Evolutionary conservation across 2,797 vertebrate species (phyloP).

Genomic region (Harpagifer antarcticus): DNA sequence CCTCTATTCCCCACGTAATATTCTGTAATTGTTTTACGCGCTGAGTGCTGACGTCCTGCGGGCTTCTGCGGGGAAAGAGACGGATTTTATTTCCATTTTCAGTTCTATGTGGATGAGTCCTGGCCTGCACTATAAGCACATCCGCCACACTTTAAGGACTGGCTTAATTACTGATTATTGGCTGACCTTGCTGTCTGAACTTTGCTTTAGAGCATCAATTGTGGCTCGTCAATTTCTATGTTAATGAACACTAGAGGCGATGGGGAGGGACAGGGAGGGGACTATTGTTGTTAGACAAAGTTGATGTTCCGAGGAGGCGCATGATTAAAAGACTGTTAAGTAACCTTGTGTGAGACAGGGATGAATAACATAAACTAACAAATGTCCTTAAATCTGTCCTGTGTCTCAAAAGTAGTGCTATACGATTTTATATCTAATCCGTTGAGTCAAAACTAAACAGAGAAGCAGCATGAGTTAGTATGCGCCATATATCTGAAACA

Average conservation of each 20-base stretch:
- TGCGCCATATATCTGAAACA: too few relatives aligned
- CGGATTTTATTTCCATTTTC: conserved; percentile 76
- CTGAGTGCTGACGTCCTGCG: conserved; percentile 63
- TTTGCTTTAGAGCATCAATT: conserved; percentile 81
- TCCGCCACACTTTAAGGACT: conserved; percentile 71
- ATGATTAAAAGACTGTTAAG: conserved; percentile 60
- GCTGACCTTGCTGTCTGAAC: conserved; percentile 82
- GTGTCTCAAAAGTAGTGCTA: background rate
- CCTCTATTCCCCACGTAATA: conserved; percentile 37
- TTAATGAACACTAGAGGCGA: conserved; percentile 79
- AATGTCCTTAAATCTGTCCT: conserved; percentile 10
- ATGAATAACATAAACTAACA: conserved; percentile 16
- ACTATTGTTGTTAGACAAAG: conserved; percentile 72
- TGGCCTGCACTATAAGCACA: conserved; percentile 60
- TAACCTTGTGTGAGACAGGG: conserved; percentile 60
- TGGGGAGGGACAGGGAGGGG: conserved; percentile 56
- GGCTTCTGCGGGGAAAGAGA: conserved; percentile 61
- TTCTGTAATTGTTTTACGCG: conserved; percentile 74
- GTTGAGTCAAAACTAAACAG: too few relatives aligned
- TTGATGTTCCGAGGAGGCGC: conserved; percentile 61
- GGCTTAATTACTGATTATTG: conserved; percentile 81
- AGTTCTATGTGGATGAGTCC: conserved; percentile 68
- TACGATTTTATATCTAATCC: too few relatives aligned
- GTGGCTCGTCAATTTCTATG: conserved; percentile 83
- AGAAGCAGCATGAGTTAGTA: too few relatives aligned